These are phyloP conservation scores for Akabosia matsudoensis DNA, from an alignment of 1,140 invertebrate species.

Conservation along the genomic window DNA sequence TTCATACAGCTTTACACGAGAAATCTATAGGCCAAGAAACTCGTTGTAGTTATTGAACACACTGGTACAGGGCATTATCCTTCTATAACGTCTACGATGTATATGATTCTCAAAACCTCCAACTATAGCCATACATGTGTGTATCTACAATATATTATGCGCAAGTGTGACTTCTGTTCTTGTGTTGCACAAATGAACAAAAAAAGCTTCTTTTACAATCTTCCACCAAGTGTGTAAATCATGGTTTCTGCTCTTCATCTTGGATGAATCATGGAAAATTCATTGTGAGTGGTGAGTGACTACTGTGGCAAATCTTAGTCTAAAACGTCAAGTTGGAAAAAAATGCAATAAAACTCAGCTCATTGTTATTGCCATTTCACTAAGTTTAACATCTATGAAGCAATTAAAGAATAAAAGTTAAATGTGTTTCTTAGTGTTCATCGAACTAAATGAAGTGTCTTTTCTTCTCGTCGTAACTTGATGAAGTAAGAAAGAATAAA, in stretches of 20 bases:
- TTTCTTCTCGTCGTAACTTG: too few species aligned
- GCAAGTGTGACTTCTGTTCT: neutral
- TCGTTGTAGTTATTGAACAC: neutral
- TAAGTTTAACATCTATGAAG: too few species aligned
- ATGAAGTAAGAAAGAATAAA: too few species aligned
- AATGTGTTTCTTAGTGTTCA: too few species aligned
- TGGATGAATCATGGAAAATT: neutral
- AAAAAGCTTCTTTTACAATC: neutral
- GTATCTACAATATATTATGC: neutral
- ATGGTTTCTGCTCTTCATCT: neutral
- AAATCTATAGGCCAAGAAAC: slow-evolving; percentile 1
- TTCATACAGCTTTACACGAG: neutral
- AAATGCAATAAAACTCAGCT: too few species aligned
- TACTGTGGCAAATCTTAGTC: too few species aligned
- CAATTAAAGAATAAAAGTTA: too few species aligned
- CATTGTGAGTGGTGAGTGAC: neutral
- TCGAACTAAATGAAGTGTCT: too few species aligned
- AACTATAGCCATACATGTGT: neutral
- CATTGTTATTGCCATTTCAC: too few species aligned
- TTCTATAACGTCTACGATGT: neutral
- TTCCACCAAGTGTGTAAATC: neutral
- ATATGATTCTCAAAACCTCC: too few species aligned
- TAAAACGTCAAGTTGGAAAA: too few species aligned
- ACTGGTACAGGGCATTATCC: neutral
- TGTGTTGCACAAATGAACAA: neutral